These are phyloP conservation scores for Homarus gammarus DNA, from an alignment of 2,888 invertebrate genomes.

Conservation along the genomic window DNA sequence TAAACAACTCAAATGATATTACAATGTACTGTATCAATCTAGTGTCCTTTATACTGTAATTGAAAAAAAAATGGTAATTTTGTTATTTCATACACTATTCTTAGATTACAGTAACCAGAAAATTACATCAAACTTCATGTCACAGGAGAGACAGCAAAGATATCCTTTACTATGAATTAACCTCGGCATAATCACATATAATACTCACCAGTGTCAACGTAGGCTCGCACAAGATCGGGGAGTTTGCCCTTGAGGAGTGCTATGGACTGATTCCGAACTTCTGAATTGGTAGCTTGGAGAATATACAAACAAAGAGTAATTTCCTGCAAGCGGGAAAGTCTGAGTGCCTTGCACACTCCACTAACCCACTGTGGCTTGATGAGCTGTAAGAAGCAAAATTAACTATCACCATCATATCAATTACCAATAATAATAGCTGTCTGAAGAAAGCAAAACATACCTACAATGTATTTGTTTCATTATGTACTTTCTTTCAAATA, in stretches of 20 bases:
- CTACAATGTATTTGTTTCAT: too few relatives aligned
- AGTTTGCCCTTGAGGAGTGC: constrained; percentile 90
- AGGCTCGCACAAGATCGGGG: constrained; percentile 91
- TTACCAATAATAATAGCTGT: not conserved
- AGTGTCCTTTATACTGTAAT: too few relatives aligned
- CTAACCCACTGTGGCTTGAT: constrained; percentile 89
- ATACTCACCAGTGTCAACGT: constrained; percentile 87
- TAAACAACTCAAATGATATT: too few relatives aligned
- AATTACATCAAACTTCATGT: too few relatives aligned
- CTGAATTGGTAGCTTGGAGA: constrained; percentile 88
- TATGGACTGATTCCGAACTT: constrained; percentile 86
- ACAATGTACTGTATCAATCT: too few relatives aligned
- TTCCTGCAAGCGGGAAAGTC: constrained; percentile 93
- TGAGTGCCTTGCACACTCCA: constrained; percentile 91
- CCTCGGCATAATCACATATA: not conserved
- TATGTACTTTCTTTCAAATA: too few relatives aligned
- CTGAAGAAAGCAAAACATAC: too few relatives aligned
- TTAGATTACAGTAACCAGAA: too few relatives aligned
- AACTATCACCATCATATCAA: constrained; percentile 80
- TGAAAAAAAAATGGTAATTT: too few relatives aligned
- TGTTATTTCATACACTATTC: too few relatives aligned
- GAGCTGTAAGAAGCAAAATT: constrained; percentile 81
- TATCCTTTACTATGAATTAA: too few relatives aligned
- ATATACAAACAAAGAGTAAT: constrained; percentile 93
- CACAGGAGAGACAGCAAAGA: too few relatives aligned